Evolutionary conservation across 1,140 invertebrate genomes (phyloP), one percentile per base, ranked within the genome.

Genomic region (Eupristina koningsbergeri): DNA sequence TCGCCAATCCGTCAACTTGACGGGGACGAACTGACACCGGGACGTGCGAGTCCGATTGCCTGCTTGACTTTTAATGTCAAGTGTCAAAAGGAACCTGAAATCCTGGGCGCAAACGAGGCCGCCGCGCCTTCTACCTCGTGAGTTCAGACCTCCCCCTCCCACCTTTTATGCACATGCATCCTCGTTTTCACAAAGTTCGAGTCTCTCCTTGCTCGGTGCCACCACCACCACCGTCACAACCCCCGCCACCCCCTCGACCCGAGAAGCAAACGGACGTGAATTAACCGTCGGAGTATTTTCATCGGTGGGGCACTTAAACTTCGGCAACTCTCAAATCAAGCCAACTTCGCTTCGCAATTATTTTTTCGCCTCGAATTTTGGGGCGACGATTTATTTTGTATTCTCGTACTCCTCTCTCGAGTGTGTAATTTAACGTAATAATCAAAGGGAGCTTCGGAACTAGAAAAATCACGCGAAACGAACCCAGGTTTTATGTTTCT

Each of bases 31-130:
- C 39, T 76, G 73, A 53, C 45, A 91, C 90, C 88, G 89, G 85
- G 90, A 91, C 89, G 90, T 90, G 88, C 88, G 87, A 88, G 90
- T 90, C 22, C 15, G 61, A 31, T 15, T 36, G 13, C 39, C 89
- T 89, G 89, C 50, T 87, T 91, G 90, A 92, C 89, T 92, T 93
- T 91, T 92, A 92, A 92, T 92, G 92, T 92, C 92, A 92, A 91
- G 89, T 91, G 91, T 92, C 91, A 90, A 92, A 92, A 91, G 87
- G 91, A 73, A 89, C 89, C 88, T 87, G 86, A 87, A 86, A 86
- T 79, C 39, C 79, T 67, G 53, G 22, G 31, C 22, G 69, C 47
- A 34, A 36, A 26, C 81, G 34, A 85, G 80, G 58, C 80, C 41
- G 58, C n/a, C 31, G 36, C 41, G 29, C 31, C 50, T 76, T n/a